Evolutionary conservation across 2,888 invertebrate species (phyloP), one percentile per base, ranked within the genome.

Genomic region (Sipha maydis): DNA sequence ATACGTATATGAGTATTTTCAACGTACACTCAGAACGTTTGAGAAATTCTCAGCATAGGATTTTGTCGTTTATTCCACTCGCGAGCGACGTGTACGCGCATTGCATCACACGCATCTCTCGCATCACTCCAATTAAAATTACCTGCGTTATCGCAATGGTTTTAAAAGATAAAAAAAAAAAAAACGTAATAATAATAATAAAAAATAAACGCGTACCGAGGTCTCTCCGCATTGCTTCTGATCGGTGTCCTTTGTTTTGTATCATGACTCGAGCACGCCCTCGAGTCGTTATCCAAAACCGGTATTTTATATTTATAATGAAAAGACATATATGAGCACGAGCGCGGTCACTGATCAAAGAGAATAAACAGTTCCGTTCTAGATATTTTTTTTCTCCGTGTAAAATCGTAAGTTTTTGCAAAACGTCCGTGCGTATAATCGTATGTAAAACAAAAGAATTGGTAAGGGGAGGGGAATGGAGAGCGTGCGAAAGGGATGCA

Each of bases 111-210:
- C 19, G 28, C n/a, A 28, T 75, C 28, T 41, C 28, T 76, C 83
- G 61, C 61, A 84, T 84, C 84, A 76, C 76, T 84, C 84, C 84
- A 84, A 84, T 84, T 84, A 84, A 84, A 84, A 84, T 41, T 61
- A 34, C 25, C 38, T 25, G 28, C 75, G 83, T 61, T 83, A 34
- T 83, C 28, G 84, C 61, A 3, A 41, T 31, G 38, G 28, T n/a
- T 84, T 28, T 9, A 75, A 67, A 56, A 61, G 56, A 48, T 11
- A 77, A 21, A 73, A 21, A 69, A 34, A 73, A 34, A 31, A 73
- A 73, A 48, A 14, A n/a, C n/a, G n/a, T n/a, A 48, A 48, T 48
- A 48, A 48, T 48, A 14, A 48, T 48, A 48, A 21, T 34, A 38
- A 14, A 14, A 21, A 73, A 73, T 73, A 67, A 67, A 61, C 21